These are phyloP conservation scores for Chloroceryle amazona DNA, from an alignment of 2,797 vertebrate genomes.

Conservation along the genomic window DNA sequence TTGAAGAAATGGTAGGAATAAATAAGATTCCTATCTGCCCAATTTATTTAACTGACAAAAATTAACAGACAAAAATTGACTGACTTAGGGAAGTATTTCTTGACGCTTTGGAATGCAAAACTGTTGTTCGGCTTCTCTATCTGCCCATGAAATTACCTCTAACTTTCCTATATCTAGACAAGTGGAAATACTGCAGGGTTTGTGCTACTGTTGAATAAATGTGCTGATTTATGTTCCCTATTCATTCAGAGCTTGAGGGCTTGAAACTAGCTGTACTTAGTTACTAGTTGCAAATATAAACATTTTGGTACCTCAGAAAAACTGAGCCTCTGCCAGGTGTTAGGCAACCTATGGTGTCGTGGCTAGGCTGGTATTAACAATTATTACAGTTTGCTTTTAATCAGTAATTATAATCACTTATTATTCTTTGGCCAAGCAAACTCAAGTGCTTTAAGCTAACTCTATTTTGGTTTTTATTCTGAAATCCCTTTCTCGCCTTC, in stretches of 20 bases:
- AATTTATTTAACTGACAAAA: not conserved
- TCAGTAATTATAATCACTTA: not conserved
- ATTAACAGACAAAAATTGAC: not conserved
- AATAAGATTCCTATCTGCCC: not conserved
- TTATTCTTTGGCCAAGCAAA: not conserved
- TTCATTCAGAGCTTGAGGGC: not conserved
- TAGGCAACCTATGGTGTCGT: not conserved
- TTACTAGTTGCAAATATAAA: not conserved
- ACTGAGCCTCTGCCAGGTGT: not conserved
- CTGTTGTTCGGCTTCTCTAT: not conserved
- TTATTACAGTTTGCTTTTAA: not conserved
- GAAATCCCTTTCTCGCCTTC: not conserved
- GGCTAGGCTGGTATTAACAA: not conserved
- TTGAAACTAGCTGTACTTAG: not conserved
- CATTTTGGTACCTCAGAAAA: not conserved
- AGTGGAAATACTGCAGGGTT: not conserved
- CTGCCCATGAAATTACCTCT: not conserved
- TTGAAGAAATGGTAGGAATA: not conserved
- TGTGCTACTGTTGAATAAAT: not conserved
- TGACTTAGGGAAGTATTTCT: not conserved
- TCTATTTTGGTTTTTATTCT: not conserved
- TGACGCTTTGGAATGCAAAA: not conserved
- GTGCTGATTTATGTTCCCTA: not conserved
- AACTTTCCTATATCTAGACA: not conserved
- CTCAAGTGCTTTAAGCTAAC: not conserved